Evolutionary conservation across 2,797 vertebrate genomes (phyloP).

Genomic region (Morelia viridis): DNA sequence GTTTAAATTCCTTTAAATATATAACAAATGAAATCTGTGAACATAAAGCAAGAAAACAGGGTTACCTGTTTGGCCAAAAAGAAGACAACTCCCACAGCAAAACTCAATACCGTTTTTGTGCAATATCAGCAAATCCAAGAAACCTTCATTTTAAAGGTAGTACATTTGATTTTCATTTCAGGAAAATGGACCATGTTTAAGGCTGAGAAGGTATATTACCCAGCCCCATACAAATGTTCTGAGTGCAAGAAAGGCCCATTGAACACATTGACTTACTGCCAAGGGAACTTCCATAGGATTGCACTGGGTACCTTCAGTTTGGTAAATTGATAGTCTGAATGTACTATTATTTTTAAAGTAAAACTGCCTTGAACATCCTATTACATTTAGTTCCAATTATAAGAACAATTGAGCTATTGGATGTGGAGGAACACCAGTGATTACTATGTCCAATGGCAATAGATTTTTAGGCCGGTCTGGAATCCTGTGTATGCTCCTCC

Average conservation of each 20-base stretch:
- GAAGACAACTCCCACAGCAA: neutral
- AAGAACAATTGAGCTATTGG: neutral
- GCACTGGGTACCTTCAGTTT: neutral
- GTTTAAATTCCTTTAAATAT: neutral
- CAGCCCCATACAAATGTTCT: neutral
- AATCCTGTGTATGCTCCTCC: neutral
- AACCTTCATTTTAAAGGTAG: neutral
- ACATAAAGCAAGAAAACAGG: neutral
- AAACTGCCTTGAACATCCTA: neutral
- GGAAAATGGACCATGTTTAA: neutral
- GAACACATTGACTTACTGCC: neutral
- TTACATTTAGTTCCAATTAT: neutral
- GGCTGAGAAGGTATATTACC: too few species aligned
- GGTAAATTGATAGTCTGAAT: neutral
- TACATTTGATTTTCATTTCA: neutral
- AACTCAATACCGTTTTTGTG: neutral
- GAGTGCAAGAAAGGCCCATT: neutral
- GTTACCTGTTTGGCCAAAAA: neutral
- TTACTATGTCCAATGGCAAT: neutral
- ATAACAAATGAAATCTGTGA: neutral
- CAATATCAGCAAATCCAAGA: neutral
- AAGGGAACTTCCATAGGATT: neutral
- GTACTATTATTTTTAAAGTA: neutral
- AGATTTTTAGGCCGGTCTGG: neutral
- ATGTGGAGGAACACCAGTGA: neutral